phyloP scores from a whole-genome alignment of 2,113 vertebrate genomes.

The Dromas ardeola region DNA sequence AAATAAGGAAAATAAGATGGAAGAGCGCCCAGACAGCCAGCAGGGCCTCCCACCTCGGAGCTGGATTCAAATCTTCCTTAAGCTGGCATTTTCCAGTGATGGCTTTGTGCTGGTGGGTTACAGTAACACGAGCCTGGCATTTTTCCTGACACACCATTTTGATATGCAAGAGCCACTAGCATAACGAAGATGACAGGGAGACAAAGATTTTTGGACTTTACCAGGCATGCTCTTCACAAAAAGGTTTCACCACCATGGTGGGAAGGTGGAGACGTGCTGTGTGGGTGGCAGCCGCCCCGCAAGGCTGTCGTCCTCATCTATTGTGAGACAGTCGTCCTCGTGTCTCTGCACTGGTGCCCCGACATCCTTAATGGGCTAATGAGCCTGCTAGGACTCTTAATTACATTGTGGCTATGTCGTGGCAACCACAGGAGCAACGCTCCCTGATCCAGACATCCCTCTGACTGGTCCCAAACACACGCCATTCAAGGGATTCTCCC shows the following conservation, averaged over 20 bases:
- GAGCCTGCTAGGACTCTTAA: neutral
- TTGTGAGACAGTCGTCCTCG: accelerated
- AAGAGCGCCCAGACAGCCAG: neutral
- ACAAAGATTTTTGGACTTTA: neutral
- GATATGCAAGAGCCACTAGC: neutral
- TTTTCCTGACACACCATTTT: neutral
- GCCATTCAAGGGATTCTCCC: neutral
- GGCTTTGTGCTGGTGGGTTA: neutral
- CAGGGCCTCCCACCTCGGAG: neutral
- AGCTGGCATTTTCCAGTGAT: neutral
- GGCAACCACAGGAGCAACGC: neutral
- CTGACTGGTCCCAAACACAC: neutral
- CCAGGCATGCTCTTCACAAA: neutral
- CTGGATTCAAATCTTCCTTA: neutral
- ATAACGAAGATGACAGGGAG: neutral
- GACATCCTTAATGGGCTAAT: neutral
- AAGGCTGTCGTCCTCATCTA: neutral
- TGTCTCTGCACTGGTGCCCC: neutral
- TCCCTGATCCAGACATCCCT: neutral
- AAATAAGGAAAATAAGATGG: neutral
- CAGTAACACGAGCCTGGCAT: accelerated
- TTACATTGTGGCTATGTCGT: neutral
- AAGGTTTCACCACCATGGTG: accelerated
- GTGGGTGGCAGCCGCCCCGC: neutral
- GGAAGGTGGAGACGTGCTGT: neutral